These are phyloP conservation scores for Acanthopagrus latus DNA, from an alignment of 2,797 vertebrate species.

Conservation along the genomic window DNA sequence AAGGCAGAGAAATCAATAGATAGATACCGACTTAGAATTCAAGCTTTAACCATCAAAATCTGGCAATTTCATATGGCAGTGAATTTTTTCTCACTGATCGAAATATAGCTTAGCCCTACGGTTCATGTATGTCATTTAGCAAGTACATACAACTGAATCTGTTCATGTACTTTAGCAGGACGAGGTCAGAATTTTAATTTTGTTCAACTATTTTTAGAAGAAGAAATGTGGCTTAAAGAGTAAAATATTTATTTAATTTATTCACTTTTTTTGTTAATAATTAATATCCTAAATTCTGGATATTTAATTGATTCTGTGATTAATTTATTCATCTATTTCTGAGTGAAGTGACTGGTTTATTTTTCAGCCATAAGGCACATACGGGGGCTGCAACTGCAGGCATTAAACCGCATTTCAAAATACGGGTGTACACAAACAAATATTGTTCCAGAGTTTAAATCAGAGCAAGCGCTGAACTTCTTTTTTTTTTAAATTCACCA, in stretches of 20 bases:
- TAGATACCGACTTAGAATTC: neutral
- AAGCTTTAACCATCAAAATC: slow-evolving; percentile 6
- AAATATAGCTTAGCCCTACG: slow-evolving; percentile 15
- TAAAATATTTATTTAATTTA: slow-evolving; percentile 14
- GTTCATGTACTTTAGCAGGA: neutral
- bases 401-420: slow-evolving; percentile 28
- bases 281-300: slow-evolving; percentile 12
- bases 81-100: slow-evolving; percentile 7
- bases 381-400: slow-evolving; percentile 10
- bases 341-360: slow-evolving; percentile 5
- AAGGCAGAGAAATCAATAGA: slow-evolving; percentile 20
- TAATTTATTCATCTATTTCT: slow-evolving; percentile 17
- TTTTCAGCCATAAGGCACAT: slow-evolving; percentile 8
- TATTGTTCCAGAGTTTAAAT: slow-evolving; percentile 29
- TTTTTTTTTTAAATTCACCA: slow-evolving; percentile 34
- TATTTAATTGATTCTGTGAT: slow-evolving; percentile 23
- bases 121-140: slow-evolving; percentile 24
- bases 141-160: slow-evolving; percentile 9
- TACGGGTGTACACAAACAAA: neutral
- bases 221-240: slow-evolving; percentile 12
- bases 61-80: slow-evolving; percentile 11
- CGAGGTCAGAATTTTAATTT: neutral
- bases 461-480: slow-evolving; percentile 11
- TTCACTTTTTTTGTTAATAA: slow-evolving; percentile 16
- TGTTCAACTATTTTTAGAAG: neutral